These are phyloP conservation scores for Lota lota DNA, from an alignment of 2,113 vertebrate genomes.

Conservation along the genomic window DNA sequence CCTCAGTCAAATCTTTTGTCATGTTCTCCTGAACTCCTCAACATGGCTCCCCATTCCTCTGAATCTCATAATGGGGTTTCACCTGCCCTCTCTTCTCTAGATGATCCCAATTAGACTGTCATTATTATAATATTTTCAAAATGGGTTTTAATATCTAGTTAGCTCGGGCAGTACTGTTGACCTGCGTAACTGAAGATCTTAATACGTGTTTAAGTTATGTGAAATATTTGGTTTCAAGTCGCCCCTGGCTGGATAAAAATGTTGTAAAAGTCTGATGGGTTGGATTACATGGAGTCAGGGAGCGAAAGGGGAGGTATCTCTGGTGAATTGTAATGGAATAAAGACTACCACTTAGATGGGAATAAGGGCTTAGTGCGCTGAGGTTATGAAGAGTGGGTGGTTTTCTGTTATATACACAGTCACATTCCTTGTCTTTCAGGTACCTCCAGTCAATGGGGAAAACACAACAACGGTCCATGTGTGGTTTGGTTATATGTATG, in stretches of 20 bases:
- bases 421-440: conserved; percentile 5
- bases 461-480: too few species aligned
- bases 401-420: conserved; percentile 20
- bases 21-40: conserved; percentile 35
- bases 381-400: conserved; percentile 17
- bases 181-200: conserved; percentile 35
- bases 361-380: conserved; percentile 31
- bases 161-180: conserved; percentile 33
- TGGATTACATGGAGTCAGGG: conserved; percentile 51
- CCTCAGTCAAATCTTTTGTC: conserved; percentile 30
- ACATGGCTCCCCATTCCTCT: conserved; percentile 30
- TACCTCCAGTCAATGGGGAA: background rate
- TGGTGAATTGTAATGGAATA: conserved; percentile 53
- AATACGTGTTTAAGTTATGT: conserved; percentile 45
- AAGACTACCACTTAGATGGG: conserved; percentile 43
- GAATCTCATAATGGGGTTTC: conserved; percentile 51
- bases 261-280: conserved; percentile 63
- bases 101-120: conserved; percentile 50
- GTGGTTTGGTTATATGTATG: too few species aligned
- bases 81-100: conserved; percentile 34
- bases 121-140: conserved; percentile 54
- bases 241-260: conserved; percentile 44
- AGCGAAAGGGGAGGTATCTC: conserved; percentile 41
- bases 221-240: conserved; percentile 59
- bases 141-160: conserved; percentile 35